phyloP scores from a whole-genome alignment of 2,888 invertebrate genomes.

The Trichogramma dendrolimi region DNA sequence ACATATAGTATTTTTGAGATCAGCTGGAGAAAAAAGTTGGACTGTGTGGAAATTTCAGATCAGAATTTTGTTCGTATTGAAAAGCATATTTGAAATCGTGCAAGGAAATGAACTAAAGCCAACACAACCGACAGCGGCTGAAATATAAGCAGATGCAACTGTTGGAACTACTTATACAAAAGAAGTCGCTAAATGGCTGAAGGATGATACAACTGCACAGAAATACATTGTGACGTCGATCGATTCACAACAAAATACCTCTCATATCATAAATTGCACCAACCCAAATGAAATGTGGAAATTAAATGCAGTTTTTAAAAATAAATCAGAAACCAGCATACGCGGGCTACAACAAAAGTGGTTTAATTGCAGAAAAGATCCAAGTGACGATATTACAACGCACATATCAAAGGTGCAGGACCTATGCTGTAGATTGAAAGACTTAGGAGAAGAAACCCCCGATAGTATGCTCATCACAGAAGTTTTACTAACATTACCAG shows the following conservation, averaged over 20 bases:
- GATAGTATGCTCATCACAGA: constrained; percentile 30
- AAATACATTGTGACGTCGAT: constrained; percentile 20
- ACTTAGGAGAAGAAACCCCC: constrained; percentile 25
- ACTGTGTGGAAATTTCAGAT: constrained; percentile 21
- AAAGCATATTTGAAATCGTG: constrained; percentile 11
- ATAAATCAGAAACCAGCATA: constrained; percentile 33
- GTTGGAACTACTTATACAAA: not conserved
- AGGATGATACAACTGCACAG: constrained; percentile 17
- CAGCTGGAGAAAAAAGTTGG: constrained; percentile 26
- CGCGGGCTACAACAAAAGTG: constrained; percentile 31
- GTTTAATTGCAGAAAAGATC: constrained; percentile 23
- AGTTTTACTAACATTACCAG: constrained; percentile 31
- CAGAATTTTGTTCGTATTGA: constrained; percentile 12
- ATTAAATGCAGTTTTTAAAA: constrained; percentile 35
- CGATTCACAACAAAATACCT: constrained; percentile 16
- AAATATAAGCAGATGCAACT: not conserved
- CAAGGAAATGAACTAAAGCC: constrained; percentile 2
- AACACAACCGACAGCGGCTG: not conserved
- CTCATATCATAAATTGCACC: constrained; percentile 36
- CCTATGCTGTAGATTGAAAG: constrained; percentile 25
- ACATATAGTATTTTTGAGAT: too few species aligned
- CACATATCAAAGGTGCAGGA: constrained; percentile 33
- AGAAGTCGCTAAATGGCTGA: constrained; percentile 14
- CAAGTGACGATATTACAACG: constrained; percentile 28
- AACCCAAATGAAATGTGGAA: constrained; percentile 38